Percentiles rank a stretch among this genome's conserved stretches.
phyloP scores from a whole-genome alignment of 2,888 invertebrate genomes.

The Cristatella mucedo region DNA sequence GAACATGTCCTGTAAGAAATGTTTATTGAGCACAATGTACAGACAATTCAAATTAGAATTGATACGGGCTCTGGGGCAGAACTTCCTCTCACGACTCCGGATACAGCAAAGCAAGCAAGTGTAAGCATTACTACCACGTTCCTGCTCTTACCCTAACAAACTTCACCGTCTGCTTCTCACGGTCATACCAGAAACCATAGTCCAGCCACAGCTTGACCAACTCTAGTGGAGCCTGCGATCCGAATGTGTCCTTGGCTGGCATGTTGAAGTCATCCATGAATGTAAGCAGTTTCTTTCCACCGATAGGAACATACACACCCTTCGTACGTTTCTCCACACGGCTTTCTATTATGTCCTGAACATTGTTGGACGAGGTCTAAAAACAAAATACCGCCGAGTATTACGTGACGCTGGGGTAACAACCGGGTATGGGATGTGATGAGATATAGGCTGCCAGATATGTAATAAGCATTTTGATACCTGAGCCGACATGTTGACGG shows the following conservation, averaged over 20 bases:
- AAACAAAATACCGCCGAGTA: conserved; percentile 12
- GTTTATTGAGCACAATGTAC: too few relatives aligned
- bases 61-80: too few relatives aligned
- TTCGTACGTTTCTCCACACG: conserved; percentile 75
- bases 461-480: too few relatives aligned
- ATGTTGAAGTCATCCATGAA: conserved; percentile 85
- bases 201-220: conserved; percentile 68
- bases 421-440: too few relatives aligned
- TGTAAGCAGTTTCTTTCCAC: conserved; percentile 62
- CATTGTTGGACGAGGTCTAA: conserved; percentile 62
- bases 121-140: too few relatives aligned
- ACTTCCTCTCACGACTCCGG: too few relatives aligned
- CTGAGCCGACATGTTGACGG: conserved; percentile 72
- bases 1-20: conserved; percentile 41
- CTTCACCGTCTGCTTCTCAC: conserved; percentile 58
- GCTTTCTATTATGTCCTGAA: conserved; percentile 69
- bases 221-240: conserved; percentile 74
- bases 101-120: too few relatives aligned
- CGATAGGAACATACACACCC: conserved; percentile 60
- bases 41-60: too few relatives aligned
- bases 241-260: conserved; percentile 73
- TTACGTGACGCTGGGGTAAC: too few relatives aligned
- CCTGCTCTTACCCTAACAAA: conserved; percentile 55
- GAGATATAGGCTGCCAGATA: too few relatives aligned
- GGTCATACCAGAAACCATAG: conserved; percentile 76